phyloP scores from a whole-genome alignment of 2,888 invertebrate species.

The Tolmerus cingulatus region DNA sequence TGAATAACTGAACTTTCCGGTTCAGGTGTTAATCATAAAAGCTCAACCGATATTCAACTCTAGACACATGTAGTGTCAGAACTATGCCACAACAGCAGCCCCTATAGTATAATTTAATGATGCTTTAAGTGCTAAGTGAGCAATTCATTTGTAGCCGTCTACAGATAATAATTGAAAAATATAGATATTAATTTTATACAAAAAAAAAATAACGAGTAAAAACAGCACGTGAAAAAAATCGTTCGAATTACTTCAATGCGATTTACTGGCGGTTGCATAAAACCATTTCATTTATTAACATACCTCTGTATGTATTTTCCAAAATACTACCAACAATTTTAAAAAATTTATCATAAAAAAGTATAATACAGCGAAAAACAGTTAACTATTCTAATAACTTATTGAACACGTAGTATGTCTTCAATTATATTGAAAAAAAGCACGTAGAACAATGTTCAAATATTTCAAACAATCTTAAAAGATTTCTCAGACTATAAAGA shows the following conservation, averaged over 20 bases:
- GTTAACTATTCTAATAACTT: too few species aligned
- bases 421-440: neutral
- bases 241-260: too few species aligned
- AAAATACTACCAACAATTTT: too few species aligned
- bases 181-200: neutral
- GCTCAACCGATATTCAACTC: neutral
- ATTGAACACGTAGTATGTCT: too few species aligned
- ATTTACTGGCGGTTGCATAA: too few species aligned
- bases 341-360: neutral
- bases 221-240: too few species aligned
- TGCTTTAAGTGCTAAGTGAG: neutral
- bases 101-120: neutral
- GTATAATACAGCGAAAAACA: neutral
- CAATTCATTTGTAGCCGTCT: neutral
- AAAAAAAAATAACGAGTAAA: neutral
- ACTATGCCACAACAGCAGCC: neutral
- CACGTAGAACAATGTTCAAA: neutral
- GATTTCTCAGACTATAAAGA: neutral
- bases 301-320: too few species aligned
- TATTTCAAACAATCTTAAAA: neutral
- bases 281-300: too few species aligned
- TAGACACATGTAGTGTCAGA: neutral
- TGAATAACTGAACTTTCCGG: slow-evolving; percentile 33
- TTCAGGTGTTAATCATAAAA: neutral
- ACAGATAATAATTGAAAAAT: neutral